These are phyloP conservation scores for Menidia menidia DNA, from an alignment of 2,797 vertebrate species.

Conservation along the genomic window DNA sequence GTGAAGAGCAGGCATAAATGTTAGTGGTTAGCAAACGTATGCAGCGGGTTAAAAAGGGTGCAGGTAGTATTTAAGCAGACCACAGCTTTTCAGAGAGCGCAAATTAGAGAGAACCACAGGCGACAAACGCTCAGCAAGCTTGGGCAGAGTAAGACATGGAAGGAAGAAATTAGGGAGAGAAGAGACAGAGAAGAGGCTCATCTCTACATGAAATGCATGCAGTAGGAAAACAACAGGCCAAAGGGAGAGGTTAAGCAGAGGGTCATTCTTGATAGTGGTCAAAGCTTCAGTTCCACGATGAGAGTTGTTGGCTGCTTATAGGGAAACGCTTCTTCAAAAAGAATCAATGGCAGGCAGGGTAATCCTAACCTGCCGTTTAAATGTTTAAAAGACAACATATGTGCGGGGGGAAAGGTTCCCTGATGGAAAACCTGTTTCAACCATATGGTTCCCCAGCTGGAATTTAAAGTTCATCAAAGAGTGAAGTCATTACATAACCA, in stretches of 20 bases:
- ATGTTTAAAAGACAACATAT: slow-evolving; percentile 71
- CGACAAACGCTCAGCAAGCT: slow-evolving; percentile 60
- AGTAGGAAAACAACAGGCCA: slow-evolving; percentile 25
- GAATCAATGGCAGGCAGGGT: slow-evolving; percentile 41
- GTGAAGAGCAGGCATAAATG: slow-evolving; percentile 59
- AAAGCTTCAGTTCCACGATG: slow-evolving; percentile 27
- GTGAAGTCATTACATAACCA: slow-evolving; percentile 60
- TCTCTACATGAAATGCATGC: slow-evolving; percentile 52
- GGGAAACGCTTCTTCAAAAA: slow-evolving; percentile 39
- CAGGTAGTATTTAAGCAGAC: slow-evolving; percentile 72
- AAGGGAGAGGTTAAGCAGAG: slow-evolving; percentile 18
- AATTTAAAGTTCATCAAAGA: slow-evolving; percentile 60
- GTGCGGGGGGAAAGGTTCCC: slow-evolving; percentile 60
- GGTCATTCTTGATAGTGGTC: slow-evolving; percentile 13
- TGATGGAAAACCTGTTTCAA: slow-evolving; percentile 53
- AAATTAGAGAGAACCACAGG: slow-evolving; percentile 72
- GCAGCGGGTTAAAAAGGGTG: slow-evolving; percentile 60
- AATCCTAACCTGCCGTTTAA: slow-evolving; percentile 64
- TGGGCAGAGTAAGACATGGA: slow-evolving; percentile 43
- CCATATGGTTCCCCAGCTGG: slow-evolving; percentile 67
- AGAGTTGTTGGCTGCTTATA: slow-evolving; percentile 29
- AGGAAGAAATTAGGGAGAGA: slow-evolving; percentile 34
- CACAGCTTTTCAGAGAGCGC: slow-evolving; percentile 66
- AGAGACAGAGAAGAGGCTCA: slow-evolving; percentile 28
- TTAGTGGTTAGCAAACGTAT: slow-evolving; percentile 67